These are phyloP conservation scores for Ariopsis seemanni DNA, from an alignment of 2,113 vertebrate species.

Conservation along the genomic window DNA sequence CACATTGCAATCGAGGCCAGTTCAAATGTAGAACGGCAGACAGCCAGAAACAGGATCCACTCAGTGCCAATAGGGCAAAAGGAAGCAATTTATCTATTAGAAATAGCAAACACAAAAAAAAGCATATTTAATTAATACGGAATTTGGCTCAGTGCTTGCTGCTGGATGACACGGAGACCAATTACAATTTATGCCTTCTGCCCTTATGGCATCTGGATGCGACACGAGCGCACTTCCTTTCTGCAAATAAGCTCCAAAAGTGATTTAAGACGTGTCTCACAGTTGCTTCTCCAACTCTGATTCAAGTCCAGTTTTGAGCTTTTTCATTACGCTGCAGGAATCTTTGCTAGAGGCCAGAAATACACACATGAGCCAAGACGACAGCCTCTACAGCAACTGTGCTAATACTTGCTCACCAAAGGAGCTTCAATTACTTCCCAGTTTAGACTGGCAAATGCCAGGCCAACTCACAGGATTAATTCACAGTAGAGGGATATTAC, in stretches of 20 bases:
- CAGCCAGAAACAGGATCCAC: background rate
- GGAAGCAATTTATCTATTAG: constrained; percentile 34
- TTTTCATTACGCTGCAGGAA: constrained; percentile 48
- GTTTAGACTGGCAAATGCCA: constrained; percentile 38
- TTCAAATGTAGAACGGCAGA: constrained; percentile 19
- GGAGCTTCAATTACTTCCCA: constrained; percentile 47
- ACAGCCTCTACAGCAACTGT: constrained; percentile 33
- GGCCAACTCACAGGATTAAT: constrained; percentile 31
- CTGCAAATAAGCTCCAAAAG: constrained; percentile 28
- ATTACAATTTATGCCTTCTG: constrained; percentile 20
- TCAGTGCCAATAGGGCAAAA: constrained; percentile 39
- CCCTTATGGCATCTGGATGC: constrained; percentile 17
- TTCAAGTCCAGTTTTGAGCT: constrained; percentile 41
- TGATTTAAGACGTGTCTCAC: constrained; percentile 35
- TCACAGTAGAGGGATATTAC: constrained; percentile 42
- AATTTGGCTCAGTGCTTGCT: constrained; percentile 5
- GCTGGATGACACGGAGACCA: constrained; percentile 32
- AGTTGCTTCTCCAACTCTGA: constrained; percentile 28
- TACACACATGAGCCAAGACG: constrained; percentile 35
- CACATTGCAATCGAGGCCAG: constrained; percentile 19
- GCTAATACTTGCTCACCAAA: constrained; percentile 36
- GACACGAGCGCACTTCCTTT: constrained; percentile 6
- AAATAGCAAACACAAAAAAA: constrained; percentile 33
- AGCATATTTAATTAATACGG: constrained; percentile 41
- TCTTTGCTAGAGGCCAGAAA: constrained; percentile 34